These are phyloP conservation scores for Isotomurus palustris DNA, from an alignment of 2,888 invertebrate species.

Conservation along the genomic window DNA sequence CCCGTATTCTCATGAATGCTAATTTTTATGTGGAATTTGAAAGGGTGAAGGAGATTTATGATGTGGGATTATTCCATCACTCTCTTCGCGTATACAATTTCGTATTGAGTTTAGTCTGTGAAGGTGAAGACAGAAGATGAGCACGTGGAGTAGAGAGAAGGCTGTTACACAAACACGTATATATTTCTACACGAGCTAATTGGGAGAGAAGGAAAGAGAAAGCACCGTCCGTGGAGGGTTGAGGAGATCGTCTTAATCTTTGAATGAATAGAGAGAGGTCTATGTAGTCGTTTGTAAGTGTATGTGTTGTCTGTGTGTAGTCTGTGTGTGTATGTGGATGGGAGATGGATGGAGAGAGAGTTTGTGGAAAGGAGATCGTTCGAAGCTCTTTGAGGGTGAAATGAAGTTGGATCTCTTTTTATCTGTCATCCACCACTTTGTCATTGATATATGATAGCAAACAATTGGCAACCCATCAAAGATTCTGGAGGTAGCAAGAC, in stretches of 20 bases:
- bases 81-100: too few relatives aligned
- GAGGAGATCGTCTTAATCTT: background rate
- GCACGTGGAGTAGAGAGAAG: too few relatives aligned
- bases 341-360: background rate
- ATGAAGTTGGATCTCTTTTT: background rate
- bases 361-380: too few relatives aligned
- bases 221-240: background rate
- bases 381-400: background rate
- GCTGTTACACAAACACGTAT: too few relatives aligned
- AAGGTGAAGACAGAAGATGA: too few relatives aligned
- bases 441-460: constrained; percentile 8
- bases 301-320: background rate
- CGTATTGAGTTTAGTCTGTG: too few relatives aligned
- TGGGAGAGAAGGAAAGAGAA: background rate
- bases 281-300: background rate
- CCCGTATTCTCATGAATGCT: too few relatives aligned
- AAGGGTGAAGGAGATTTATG: too few relatives aligned
- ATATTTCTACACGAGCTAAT: too few relatives aligned
- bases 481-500: too few relatives aligned
- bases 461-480: constrained; percentile 6
- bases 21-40: too few relatives aligned
- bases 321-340: background rate
- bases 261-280: background rate
- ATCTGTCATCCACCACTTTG: constrained; percentile 5
- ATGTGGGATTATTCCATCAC: too few relatives aligned